phyloP scores from a whole-genome alignment of 1,140 invertebrate species.

The Drosophila grimshawi region DNA sequence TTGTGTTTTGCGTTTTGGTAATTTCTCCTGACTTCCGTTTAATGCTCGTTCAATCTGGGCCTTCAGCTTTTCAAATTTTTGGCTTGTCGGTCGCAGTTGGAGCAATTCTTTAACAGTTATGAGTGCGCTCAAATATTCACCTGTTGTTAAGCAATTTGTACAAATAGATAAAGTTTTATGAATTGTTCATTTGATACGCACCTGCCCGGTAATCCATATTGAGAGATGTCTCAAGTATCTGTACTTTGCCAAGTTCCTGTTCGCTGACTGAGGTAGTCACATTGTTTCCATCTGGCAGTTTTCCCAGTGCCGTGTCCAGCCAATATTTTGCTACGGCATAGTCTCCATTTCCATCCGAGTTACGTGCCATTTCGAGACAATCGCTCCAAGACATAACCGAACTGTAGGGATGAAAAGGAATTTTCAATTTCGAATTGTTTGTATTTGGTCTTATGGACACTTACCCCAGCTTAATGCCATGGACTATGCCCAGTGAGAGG shows the following conservation, averaged over 20 bases:
- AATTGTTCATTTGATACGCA: conserved; percentile 32
- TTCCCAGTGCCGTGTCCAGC: conserved; percentile 70
- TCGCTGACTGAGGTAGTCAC: conserved; percentile 38
- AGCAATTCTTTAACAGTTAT: conserved; percentile 58
- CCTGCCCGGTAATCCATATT: conserved; percentile 70
- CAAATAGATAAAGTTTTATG: conserved; percentile 20
- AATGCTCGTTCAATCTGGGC: conserved; percentile 52
- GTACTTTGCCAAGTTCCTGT: conserved; percentile 33
- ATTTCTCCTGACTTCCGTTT: conserved; percentile 23
- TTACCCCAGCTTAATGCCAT: conserved; percentile 77
- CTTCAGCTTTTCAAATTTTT: conserved; percentile 50
- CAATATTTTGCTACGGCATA: conserved; percentile 70
- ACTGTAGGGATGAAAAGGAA: conserved; percentile 40
- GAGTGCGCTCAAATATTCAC: conserved; percentile 58
- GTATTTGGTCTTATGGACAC: neutral
- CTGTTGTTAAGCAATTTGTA: conserved; percentile 29
- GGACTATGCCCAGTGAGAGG: conserved; percentile 66
- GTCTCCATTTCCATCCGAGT: conserved; percentile 57
- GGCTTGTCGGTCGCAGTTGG: conserved; percentile 44
- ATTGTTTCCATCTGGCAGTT: conserved; percentile 47
- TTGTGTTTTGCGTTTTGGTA: conserved; percentile 23
- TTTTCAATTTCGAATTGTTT: conserved; percentile 17
- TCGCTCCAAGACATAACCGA: conserved; percentile 80
- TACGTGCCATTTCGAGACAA: conserved; percentile 73
- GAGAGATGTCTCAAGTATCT: conserved; percentile 61